These are phyloP conservation scores for Budorcas taxicolor DNA, from an alignment of 2,113 vertebrate species.

Conservation along the genomic window DNA sequence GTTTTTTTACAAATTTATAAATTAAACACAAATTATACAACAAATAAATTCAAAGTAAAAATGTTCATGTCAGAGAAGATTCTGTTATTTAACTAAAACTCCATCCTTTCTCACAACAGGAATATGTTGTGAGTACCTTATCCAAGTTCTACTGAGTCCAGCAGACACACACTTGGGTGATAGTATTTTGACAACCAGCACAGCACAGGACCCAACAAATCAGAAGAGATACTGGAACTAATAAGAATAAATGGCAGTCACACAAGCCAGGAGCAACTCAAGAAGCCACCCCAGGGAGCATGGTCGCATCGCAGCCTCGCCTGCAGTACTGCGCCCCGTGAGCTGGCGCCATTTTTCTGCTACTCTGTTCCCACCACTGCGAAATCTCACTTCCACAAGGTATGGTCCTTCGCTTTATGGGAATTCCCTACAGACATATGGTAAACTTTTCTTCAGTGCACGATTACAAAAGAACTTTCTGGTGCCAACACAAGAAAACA, in stretches of 20 bases:
- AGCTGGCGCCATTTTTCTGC: not conserved
- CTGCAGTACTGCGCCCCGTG: fast-evolving
- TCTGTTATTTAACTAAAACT: not conserved
- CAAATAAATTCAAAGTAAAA: not conserved
- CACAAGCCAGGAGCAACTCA: not conserved
- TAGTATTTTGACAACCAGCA: not conserved
- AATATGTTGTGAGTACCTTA: not conserved
- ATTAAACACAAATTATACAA: not conserved
- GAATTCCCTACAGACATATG: not conserved
- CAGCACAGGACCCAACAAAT: not conserved
- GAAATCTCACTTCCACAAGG: not conserved
- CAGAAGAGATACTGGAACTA: not conserved
- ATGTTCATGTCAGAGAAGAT: not conserved
- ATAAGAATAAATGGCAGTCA: not conserved
- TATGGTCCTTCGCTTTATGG: too few relatives aligned
- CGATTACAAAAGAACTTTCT: not conserved
- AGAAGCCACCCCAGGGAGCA: fast-evolving
- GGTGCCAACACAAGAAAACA: not conserved
- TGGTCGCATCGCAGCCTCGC: fast-evolving
- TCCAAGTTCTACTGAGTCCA: not conserved
- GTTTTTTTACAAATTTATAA: not conserved
- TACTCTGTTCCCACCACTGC: too few relatives aligned
- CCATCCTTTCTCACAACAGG: not conserved
- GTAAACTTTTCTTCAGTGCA: not conserved
- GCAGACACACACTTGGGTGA: not conserved